These are phyloP conservation scores for Epizoanthus fatuus DNA, from an alignment of 92 coral and sea anemone genomes.

Conservation along the genomic window DNA sequence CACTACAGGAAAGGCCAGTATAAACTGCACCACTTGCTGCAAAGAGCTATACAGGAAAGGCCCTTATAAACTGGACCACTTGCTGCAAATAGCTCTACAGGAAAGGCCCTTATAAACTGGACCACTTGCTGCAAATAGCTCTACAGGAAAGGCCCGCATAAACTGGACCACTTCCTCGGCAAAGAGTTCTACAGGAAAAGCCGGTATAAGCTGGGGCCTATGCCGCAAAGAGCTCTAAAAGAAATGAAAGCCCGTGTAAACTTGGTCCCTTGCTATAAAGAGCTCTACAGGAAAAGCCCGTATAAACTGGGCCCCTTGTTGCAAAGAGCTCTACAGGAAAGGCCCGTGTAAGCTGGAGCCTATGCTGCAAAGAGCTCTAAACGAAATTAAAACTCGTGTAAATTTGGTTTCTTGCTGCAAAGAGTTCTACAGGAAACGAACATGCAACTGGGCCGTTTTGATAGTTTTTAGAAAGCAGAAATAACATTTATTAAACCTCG, in stretches of 20 bases:
- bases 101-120: slow-evolving; percentile 27
- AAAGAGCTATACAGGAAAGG: too few relatives aligned
- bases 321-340: slow-evolving; percentile 6
- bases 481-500: too few relatives aligned
- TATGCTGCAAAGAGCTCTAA: slow-evolving; percentile 18
- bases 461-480: too few relatives aligned
- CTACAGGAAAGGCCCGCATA: slow-evolving; percentile 1
- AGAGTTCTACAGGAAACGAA: neutral
- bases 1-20: too few relatives aligned
- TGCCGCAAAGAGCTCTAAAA: slow-evolving; percentile 16
- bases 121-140: slow-evolving; percentile 40
- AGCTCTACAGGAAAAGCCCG: neutral
- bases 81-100: neutral
- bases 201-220: slow-evolving; percentile 42
- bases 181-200: neutral
- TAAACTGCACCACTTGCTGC: too few relatives aligned
- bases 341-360: slow-evolving; percentile 8
- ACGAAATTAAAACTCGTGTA: neutral
- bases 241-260: neutral
- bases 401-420: slow-evolving; percentile 47
- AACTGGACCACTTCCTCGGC: slow-evolving; percentile 45
- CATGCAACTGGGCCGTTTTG: slow-evolving; percentile 40
- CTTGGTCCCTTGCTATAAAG: slow-evolving; percentile 46
- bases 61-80: too few relatives aligned
- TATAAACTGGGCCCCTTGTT: slow-evolving; percentile 54